Conservation (phyloP, 2,888 invertebrate genomes). For the Tortrix viridana region DNA sequence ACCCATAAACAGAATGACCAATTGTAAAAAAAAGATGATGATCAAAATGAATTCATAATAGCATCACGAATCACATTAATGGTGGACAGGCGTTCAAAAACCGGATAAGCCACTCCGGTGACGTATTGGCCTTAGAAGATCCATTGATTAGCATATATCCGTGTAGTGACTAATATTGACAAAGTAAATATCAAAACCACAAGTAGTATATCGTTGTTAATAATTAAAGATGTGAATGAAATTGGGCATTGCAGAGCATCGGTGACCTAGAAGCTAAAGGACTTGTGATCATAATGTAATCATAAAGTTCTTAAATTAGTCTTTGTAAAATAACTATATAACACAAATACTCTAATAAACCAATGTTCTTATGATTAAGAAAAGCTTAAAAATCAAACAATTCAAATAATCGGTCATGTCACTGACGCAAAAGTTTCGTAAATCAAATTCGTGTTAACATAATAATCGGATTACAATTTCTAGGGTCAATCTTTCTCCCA, state of each 20-base stretch:
- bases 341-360: no score
- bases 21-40: constrained; percentile 28
- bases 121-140: constrained; percentile 31
- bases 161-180: constrained; percentile 29
- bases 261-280: no score
- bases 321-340: no score
- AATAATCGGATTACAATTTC: no score
- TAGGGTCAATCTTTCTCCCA: no score
- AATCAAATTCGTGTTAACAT: no score
- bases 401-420: no score
- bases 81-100: constrained; percentile 20
- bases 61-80: constrained; percentile 26
- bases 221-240: background rate
- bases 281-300: no score
- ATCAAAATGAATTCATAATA: constrained; percentile 30
- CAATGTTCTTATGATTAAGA: no score
- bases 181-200: constrained; percentile 3
- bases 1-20: constrained; percentile 24
- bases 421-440: no score
- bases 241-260: background rate
- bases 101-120: constrained; percentile 32
- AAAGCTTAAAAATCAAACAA: no score
- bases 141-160: constrained; percentile 31
- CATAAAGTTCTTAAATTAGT: no score
- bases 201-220: constrained; percentile 7